Evolutionary conservation across 2,888 invertebrate genomes (phyloP), one percentile per base, ranked within the genome.

Genomic region (Agrotis ipsilon): DNA sequence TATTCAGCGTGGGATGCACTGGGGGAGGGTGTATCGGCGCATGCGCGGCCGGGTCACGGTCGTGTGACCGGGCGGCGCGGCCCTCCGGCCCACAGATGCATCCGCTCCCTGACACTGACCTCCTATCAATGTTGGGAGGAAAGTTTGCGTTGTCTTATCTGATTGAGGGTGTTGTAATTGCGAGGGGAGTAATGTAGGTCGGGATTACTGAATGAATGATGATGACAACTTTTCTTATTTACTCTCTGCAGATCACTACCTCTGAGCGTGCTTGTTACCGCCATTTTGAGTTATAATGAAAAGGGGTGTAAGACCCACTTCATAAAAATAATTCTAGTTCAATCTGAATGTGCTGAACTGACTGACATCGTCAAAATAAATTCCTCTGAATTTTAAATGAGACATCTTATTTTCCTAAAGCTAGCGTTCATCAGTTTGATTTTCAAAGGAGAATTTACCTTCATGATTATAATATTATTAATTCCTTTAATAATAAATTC

Each of bases 31-130:
- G 46, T 54, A 67, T 16, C n/a, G 24, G 61, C 75, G 82, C 82
- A 70, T 75, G 81, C 81, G 81, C 63, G 62, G 7, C 21, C 21
- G 52, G 73, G 68, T 81, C 78, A 81, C 45, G 82, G 80, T 39
- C 82, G 63, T 32, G 55, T 49, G 65, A 5, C 63, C 43, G n/a
- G 45, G 67, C 59, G 54, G 54, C 61, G 27, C 39, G 46, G 18
- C 72, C 66, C 45, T 11, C 51, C 75, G 73, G 60, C 62, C 80
- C 59, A 64, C 52, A 45, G 76, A 74, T 78, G 75, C 80, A 78
- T 77, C 72, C 74, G 78, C 46, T 63, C 64, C 58, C 74, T 80
- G 83, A 80, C 81, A 86, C 76, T 86, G 86, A 86, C 86, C 86
- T 76, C 70, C 32, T 78, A 70, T 73, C 73, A 39, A 58, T 27